Evolutionary conservation across 1,140 invertebrate genomes (phyloP), one percentile per base, ranked within the genome.

Genomic region (Solen grandis): DNA sequence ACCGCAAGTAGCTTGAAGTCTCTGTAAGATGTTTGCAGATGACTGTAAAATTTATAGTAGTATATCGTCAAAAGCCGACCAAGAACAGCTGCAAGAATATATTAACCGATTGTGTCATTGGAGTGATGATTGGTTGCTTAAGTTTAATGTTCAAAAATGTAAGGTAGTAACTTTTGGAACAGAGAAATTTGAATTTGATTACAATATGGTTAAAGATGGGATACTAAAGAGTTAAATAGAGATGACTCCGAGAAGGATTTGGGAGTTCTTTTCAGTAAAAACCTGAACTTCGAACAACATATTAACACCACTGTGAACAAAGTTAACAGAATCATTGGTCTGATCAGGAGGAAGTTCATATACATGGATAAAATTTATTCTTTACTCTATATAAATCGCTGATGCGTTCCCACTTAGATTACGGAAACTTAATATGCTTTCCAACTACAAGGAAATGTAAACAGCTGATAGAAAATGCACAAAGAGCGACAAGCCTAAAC

Each of bases 1-100:
- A 19, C 52, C 55, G 29, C 19, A 59, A 25, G 59, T 60, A 27
- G 59, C 33, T 60, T 14, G 27, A 2, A 22, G 59, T 60, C 16
- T 60, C 5, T 60, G 59, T 60, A n/a, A n/a, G 19, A n/a, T 60
- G 19, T 60, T 60, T 29, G 59, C 59, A 60, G 59, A 60, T 29
- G 59, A 60, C 33, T 22, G 19, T 27, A 60, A 60, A 60, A n/a
- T 60, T 22, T 60, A 60, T 60, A 2, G 27, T 16, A 31, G 19
- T 29, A 60, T 60, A 29, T 16, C 27, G 33, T 22, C 19, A 14
- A 60, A 22, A 5, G 27, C 19, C 16, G 59, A 60, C 16, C 19
- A 60, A 60, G 19, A 60, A 22, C 19, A 22, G 16, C 59, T 60
- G 27, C 59, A 60, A 27, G 27, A 19, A 16, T 25, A 60, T 60